phyloP scores from a whole-genome alignment of 1,140 invertebrate genomes.

The Mycetomoellerius zeteki region DNA sequence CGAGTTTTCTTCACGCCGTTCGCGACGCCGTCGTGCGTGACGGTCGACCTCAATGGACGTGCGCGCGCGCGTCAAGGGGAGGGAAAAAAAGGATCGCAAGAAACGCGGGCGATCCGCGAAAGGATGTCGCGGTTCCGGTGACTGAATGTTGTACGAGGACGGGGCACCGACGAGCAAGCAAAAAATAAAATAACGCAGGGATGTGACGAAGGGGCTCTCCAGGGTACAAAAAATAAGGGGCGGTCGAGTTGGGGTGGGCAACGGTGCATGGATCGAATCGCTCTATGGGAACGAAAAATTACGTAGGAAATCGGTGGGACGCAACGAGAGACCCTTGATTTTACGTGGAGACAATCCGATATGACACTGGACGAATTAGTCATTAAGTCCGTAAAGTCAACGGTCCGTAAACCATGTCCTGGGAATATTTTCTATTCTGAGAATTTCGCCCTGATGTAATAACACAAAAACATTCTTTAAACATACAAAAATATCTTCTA shows the following conservation, averaged over 20 bases:
- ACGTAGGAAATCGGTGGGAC: slow-evolving; percentile 69
- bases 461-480: neutral
- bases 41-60: slow-evolving; percentile 48
- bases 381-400: neutral
- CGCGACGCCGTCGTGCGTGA: slow-evolving; percentile 40
- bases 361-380: slow-evolving; percentile 5
- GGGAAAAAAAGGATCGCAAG: slow-evolving; percentile 60
- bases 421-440: neutral
- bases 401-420: neutral
- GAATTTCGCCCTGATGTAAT: neutral
- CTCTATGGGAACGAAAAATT: slow-evolving; percentile 72
- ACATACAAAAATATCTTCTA: neutral
- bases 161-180: slow-evolving; percentile 6
- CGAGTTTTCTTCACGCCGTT: slow-evolving; percentile 32
- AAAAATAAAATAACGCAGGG: slow-evolving; percentile 33
- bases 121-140: slow-evolving; percentile 64
- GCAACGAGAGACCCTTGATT: neutral
- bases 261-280: slow-evolving; percentile 75
- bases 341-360: neutral
- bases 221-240: slow-evolving; percentile 52
- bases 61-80: slow-evolving; percentile 41
- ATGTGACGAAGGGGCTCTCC: neutral
- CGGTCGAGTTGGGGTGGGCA: slow-evolving; percentile 67
- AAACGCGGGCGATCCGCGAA: slow-evolving; percentile 57
- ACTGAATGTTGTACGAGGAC: slow-evolving; percentile 63